phyloP scores from a whole-genome alignment of 37 sponge, comb jelly and placozoan species.

The Chondrilla cf. caribensis region DNA sequence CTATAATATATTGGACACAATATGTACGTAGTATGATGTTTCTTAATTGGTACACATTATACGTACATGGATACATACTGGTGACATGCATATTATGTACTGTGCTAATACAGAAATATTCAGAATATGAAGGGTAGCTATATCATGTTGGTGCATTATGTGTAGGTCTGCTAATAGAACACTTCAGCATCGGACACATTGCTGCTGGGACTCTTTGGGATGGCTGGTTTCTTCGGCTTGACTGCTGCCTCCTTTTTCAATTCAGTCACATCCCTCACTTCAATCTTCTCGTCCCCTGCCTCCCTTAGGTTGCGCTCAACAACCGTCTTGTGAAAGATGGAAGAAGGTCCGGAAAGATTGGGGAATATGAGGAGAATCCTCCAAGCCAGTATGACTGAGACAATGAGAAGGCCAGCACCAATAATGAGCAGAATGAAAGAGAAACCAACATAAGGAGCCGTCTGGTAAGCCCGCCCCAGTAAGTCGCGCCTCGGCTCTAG shows the following conservation, averaged over 20 bases:
- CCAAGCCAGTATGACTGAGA: not conserved
- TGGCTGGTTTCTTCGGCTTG: not conserved
- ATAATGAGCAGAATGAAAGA: slow-evolving; percentile 12
- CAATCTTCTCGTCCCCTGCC: not conserved
- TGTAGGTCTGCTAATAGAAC: not conserved
- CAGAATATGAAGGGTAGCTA: no score
- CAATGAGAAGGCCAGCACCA: not conserved
- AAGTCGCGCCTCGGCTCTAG: slow-evolving; percentile 1
- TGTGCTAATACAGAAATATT: no score
- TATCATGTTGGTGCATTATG: no score
- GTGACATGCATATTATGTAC: no score
- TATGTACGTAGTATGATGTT: no score
- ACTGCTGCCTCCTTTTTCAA: not conserved
- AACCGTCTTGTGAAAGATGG: slow-evolving; percentile 4
- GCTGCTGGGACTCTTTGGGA: not conserved
- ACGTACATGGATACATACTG: no score
- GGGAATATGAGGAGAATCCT: slow-evolving; percentile 17
- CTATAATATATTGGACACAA: no score
- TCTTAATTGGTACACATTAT: no score
- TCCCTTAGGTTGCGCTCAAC: not conserved
- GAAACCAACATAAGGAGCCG: not conserved
- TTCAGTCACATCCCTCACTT: no score
- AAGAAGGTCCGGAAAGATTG: slow-evolving; percentile 20
- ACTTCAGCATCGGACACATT: slow-evolving; percentile 23
- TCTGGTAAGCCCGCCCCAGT: not conserved